phyloP scores from a whole-genome alignment of 2,888 invertebrate genomes.

The Synergus umbraculus region DNA sequence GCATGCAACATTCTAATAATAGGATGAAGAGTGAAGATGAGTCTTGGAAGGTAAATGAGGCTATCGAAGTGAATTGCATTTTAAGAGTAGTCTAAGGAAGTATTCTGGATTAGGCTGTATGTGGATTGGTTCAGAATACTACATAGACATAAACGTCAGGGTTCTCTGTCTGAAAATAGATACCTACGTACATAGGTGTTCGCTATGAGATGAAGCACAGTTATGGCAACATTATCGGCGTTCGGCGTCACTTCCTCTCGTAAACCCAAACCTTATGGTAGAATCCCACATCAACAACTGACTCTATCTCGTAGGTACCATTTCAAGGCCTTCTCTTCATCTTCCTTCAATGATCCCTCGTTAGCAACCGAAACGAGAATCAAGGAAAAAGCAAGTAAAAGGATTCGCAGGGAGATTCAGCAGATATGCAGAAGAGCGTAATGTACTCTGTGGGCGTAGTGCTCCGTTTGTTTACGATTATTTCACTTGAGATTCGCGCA shows the following conservation, averaged over 20 bases:
- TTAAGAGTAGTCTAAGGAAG: constrained; percentile 10
- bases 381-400: constrained; percentile 45
- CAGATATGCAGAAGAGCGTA: constrained; percentile 57
- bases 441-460: constrained; percentile 62
- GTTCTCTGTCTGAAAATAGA: constrained; percentile 10
- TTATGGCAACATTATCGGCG: constrained; percentile 60
- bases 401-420: constrained; percentile 61
- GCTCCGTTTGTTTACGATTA: constrained; percentile 67
- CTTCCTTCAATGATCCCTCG: constrained; percentile 55
- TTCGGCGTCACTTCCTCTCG: constrained; percentile 52
- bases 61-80: constrained; percentile 19
- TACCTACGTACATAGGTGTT: constrained; percentile 20
- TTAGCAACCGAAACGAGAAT: constrained; percentile 57
- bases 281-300: constrained; percentile 49
- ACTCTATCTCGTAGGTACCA: constrained; percentile 8
- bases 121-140: not conserved
- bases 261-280: constrained; percentile 64
- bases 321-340: constrained; percentile 3
- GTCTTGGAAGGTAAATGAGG: constrained; percentile 24
- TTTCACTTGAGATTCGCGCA: constrained; percentile 52
- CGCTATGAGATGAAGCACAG: constrained; percentile 41
- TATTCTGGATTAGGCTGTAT: constrained; percentile 23
- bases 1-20: constrained; percentile 31
- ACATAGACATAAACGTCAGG: not conserved
- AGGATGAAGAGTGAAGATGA: constrained; percentile 24